phyloP scores from a whole-genome alignment of 2,797 vertebrate genomes.

The Oreortyx pictus region DNA sequence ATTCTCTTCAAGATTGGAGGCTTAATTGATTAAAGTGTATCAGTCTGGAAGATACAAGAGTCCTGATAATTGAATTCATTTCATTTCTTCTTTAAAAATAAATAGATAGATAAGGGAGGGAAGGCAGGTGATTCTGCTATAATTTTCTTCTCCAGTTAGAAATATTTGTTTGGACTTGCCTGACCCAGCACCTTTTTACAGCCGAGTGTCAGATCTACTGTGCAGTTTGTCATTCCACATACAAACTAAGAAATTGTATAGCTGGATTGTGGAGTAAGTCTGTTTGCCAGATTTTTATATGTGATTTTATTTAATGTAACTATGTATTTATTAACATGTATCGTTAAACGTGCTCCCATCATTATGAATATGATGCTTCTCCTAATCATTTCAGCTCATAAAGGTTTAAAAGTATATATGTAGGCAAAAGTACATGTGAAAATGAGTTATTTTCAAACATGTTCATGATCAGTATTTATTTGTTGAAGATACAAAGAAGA shows the following conservation, averaged over 20 bases:
- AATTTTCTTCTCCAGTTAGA: background rate
- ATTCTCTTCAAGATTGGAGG: slow-evolving; percentile 3
- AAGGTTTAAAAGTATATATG: background rate
- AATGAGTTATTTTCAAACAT: background rate
- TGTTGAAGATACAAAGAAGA: background rate
- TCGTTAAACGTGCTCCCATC: background rate
- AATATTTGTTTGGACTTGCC: background rate
- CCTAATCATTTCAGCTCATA: background rate
- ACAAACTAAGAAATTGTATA: background rate
- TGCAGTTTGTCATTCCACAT: background rate
- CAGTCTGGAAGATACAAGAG: background rate
- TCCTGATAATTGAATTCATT: background rate
- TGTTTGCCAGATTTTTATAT: background rate
- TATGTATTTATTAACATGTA: background rate
- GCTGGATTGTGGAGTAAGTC: background rate
- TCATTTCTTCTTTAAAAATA: background rate
- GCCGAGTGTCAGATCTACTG: background rate
- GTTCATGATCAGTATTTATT: background rate
- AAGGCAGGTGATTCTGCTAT: background rate
- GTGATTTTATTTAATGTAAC: background rate
- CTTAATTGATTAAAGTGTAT: slow-evolving; percentile 4
- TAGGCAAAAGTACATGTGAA: background rate
- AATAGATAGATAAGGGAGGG: background rate
- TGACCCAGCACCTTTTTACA: background rate
- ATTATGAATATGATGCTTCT: background rate